Evolutionary conservation across 2,113 vertebrate genomes (phyloP).

Genomic region (Tor tambroides): DNA sequence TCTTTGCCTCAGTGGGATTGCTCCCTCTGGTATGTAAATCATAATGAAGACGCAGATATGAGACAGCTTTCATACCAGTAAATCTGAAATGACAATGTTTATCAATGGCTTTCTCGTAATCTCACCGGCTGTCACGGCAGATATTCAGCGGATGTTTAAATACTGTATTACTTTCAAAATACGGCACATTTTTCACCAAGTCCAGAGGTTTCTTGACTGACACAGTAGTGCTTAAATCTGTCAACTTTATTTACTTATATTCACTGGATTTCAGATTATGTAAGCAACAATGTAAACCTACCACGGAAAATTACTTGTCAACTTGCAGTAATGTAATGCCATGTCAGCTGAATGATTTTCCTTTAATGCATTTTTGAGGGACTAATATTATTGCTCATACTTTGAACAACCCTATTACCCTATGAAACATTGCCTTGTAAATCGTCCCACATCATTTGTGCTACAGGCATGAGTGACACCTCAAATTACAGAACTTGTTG

Average conservation of each 20-base stretch:
- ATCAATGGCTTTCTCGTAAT: constrained; percentile 33
- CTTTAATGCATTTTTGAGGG: constrained; percentile 10
- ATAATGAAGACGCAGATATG: constrained; percentile 58
- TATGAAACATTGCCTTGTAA: neutral
- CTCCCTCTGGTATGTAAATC: constrained; percentile 64
- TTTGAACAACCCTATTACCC: neutral
- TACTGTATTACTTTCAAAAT: constrained; percentile 23
- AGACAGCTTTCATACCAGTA: constrained; percentile 53
- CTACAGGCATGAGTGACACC: neutral
- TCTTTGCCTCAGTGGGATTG: constrained; percentile 52
- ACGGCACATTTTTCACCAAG: constrained; percentile 14
- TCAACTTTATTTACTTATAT: constrained; percentile 15
- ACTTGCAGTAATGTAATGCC: neutral
- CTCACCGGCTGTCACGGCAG: constrained; percentile 15
- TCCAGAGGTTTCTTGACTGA: constrained; percentile 33
- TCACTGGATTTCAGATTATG: constrained; percentile 28
- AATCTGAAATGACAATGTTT: constrained; percentile 55
- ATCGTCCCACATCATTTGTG: neutral
- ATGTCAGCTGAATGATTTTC: constrained; percentile 25
- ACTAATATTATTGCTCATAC: constrained; percentile 19
- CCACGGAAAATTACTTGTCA: constrained; percentile 26
- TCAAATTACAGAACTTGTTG: neutral
- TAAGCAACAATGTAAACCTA: constrained; percentile 16
- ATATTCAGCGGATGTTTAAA: constrained; percentile 24
- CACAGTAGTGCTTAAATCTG: constrained; percentile 20